These are phyloP conservation scores for Aplysina aerophoba DNA, from an alignment of 37 sponge, comb jelly and placozoan genomes.

Conservation along the genomic window DNA sequence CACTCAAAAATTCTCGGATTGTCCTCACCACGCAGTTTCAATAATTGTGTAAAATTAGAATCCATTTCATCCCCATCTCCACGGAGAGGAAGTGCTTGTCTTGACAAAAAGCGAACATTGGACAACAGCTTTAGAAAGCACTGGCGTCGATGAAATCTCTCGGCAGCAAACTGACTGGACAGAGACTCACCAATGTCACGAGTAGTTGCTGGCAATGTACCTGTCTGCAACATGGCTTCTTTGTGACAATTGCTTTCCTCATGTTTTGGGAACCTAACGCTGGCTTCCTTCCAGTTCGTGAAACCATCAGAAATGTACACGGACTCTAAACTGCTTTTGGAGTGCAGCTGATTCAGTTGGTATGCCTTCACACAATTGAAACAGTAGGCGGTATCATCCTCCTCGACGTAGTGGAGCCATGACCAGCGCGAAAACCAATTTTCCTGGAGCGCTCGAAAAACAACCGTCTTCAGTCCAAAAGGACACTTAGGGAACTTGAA, in stretches of 20 bases:
- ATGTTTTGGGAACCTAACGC: conserved; percentile 42
- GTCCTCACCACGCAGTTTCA: conserved; percentile 41
- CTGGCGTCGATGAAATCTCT: conserved; percentile 36
- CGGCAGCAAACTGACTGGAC: conserved; percentile 20
- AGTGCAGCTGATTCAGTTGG: conserved; percentile 46
- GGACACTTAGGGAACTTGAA: conserved; percentile 46
- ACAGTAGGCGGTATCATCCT: conserved; percentile 47
- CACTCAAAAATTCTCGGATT: conserved; percentile 23
- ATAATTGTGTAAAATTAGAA: conserved; percentile 32
- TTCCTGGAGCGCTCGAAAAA: conserved; percentile 48
- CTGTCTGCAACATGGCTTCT: conserved; percentile 30
- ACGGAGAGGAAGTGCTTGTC: conserved; percentile 37
- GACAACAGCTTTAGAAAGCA: conserved; percentile 7
- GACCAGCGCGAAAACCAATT: conserved; percentile 48
- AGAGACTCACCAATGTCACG: conserved; percentile 58
- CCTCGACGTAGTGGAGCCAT: conserved; percentile 42
- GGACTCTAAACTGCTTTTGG: conserved; percentile 17
- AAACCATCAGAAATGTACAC: conserved; percentile 40
- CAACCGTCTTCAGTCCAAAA: conserved; percentile 42
- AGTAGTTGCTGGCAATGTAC: conserved; percentile 41
- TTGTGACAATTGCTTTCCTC: conserved; percentile 44
- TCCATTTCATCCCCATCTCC: conserved; percentile 48
- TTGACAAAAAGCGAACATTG: conserved; percentile 32
- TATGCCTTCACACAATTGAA: conserved; percentile 40
- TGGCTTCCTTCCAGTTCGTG: conserved; percentile 65